Evolutionary conservation across 2,888 invertebrate species (phyloP), one percentile per base, ranked within the genome.

Genomic region (Tanytarsus gracilentus): DNA sequence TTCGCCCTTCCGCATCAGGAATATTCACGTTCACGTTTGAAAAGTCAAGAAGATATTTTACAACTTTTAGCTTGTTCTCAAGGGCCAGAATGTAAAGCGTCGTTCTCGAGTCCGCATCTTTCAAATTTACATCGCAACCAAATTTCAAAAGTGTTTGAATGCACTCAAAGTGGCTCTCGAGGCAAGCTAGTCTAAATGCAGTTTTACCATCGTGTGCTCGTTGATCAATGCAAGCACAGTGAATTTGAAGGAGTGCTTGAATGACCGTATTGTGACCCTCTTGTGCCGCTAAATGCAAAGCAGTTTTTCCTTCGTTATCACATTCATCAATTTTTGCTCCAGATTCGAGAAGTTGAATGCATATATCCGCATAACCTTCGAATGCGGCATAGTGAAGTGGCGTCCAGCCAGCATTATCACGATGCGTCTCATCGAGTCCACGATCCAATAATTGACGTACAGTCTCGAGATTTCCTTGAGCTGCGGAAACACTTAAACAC

Each of bases 391-490:
- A 96, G 71, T 97, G 96, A 59, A 98, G 72, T 0, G 98, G 95
- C 1, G 97, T 96, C 97, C 96, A 97, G 0, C 97, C 96, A 0
- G 91, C 89, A 74, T 95, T 94, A 70, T 97, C 97, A 18, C 89
- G 77, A 69, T 90, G 90, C 63, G 88, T 88, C 67, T 90, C 90
- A 67, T 90, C 90, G 50, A 90, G 70, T 0, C 90, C 96, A 65
- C 93, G 79, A 71, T 91, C 94, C 14, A 97, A 77, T 40, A 97
- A 76, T 68, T 91, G 89, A 18, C 89, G 80, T 1, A 96, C 95
- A 8, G 95, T 92, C 66, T 91, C 89, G 33, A 88, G 86, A 68
- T 87, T 86, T 30, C 84, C 80, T 79, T 67, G 1, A 52, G 60
- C 60, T 14, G 60, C 49, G 3, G 60, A 18, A 18, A 60, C 60